Conservation (phyloP, 1,140 invertebrate species). For the Anthonomus grandis region DNA sequence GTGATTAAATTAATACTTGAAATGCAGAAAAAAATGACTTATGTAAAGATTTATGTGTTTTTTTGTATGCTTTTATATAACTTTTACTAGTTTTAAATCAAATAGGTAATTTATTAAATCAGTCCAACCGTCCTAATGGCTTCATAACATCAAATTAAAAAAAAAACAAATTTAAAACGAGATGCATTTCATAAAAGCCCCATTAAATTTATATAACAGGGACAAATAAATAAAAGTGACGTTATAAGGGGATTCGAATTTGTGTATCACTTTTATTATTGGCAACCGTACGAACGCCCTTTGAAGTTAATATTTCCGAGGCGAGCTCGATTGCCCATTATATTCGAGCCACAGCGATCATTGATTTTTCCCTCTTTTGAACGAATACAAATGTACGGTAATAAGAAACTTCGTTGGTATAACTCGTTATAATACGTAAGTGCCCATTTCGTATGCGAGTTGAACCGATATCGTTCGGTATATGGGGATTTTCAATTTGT, state of each 20-base stretch:
- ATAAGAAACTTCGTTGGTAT: constrained; percentile 11
- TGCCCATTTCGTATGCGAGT: constrained; percentile 3
- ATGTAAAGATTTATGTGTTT: too few species aligned
- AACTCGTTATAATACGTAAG: constrained; percentile 13
- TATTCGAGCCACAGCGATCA: constrained; percentile 17
- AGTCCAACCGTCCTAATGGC: too few species aligned
- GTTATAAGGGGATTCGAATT: constrained; percentile 11
- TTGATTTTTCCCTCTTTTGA: constrained; percentile 20
- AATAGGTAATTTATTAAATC: too few species aligned
- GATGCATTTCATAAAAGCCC: too few species aligned
- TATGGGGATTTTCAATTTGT: constrained; percentile 11
- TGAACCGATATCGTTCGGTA: not conserved
- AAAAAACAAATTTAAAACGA: too few species aligned
- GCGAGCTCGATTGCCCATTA: constrained; percentile 14
- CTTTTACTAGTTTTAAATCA: too few species aligned
- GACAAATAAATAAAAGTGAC: too few species aligned
- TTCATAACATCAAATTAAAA: too few species aligned
- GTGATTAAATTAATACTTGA: too few species aligned
- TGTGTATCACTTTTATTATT: constrained; percentile 16
- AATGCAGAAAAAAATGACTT: too few species aligned
- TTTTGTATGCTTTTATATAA: too few species aligned
- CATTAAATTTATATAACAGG: too few species aligned
- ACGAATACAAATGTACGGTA: constrained; percentile 18
- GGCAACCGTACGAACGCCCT: not conserved
- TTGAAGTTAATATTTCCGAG: constrained; percentile 18